Evolutionary conservation across 2,797 vertebrate genomes (phyloP), one percentile per base, ranked within the genome.

Genomic region (Poliocrania exsul): DNA sequence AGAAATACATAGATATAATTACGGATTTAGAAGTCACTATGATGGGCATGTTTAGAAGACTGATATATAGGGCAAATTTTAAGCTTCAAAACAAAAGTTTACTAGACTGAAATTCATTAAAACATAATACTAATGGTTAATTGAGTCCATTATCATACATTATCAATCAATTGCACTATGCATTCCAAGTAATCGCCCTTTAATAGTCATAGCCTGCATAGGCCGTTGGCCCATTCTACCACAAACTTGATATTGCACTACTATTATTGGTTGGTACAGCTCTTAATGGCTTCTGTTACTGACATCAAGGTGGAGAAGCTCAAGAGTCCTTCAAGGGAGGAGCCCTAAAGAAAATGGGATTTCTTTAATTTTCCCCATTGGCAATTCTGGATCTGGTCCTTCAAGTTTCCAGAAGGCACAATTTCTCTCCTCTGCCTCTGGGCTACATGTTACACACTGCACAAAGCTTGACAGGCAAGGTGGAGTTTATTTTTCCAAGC

Each of bases 371-470:
- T 75, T 12, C 12, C 2, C 2, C 3, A 5, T 46, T 10, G 12
- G 6, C 6, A 51, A 8, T 69, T 69, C 33, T 42, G 6, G 7
- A 33, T 46, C 26, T 60, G 38, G 20, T 46, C n/a, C 23, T 60
- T 24, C 23, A 56, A 5, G 4, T 56, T 35, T 65, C 23, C 47
- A 44, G 26, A 64, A 80, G 33, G 18, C 16, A 64, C 12, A 17
- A 0, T 33, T 72, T 33, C 15, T 50, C 6, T 66, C 15, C 7
- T 62, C 29, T 51, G 7, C 1, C 23, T 8, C 8, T 20, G 17
- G 25, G 2, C 5, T 64, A 14, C 3, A 14, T 16, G 9, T 17
- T 35, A 2, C n/a, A n/a, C n/a, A n/a, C n/a, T n/a, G n/a, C 14
- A 74, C 0, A 20, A 56, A 81, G 14, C 6, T 10, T 35, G 26